Percentiles rank a stretch among this genome's conserved stretches.
Conservation (phyloP, 30 jellyfish, hydroid and myxozoan genomes). For the Aurelia sp. region DNA sequence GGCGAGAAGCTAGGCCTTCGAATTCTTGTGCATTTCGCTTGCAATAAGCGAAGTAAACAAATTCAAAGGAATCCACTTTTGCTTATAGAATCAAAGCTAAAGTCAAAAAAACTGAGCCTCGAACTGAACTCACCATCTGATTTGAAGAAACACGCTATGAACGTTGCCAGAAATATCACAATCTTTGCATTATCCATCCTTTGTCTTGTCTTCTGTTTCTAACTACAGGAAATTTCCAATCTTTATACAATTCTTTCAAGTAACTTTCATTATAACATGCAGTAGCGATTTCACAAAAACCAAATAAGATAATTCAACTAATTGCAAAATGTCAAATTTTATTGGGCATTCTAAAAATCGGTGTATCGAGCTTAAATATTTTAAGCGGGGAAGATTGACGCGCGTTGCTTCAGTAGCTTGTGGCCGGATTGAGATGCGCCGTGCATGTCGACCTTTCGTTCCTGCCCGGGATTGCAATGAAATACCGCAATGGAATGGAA, state of each 20-base stretch:
- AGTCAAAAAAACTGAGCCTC: background rate
- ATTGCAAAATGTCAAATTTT: slow-evolving; percentile 1
- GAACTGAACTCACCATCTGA: background rate
- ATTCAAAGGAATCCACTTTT: too few relatives aligned
- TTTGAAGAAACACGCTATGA: background rate
- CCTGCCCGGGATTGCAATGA: too few relatives aligned
- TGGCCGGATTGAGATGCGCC: slow-evolving; percentile 60
- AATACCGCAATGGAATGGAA: too few relatives aligned
- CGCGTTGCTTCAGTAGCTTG: slow-evolving; percentile 23
- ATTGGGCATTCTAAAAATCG: slow-evolving; percentile 22
- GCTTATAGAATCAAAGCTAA: too few relatives aligned
- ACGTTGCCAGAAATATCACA: background rate
- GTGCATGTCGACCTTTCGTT: slow-evolving; percentile 72
- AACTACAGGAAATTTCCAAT: background rate
- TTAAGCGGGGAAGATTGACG: slow-evolving; percentile 1
- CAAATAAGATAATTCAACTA: background rate
- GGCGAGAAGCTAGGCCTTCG: too few relatives aligned
- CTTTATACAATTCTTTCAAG: background rate
- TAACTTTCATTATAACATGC: slow-evolving; percentile 3
- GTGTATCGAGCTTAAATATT: background rate
- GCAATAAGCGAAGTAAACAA: too few relatives aligned
- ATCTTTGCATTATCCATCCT: background rate
- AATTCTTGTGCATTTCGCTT: too few relatives aligned
- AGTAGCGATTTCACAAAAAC: background rate
- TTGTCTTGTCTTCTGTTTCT: background rate